Conservation (phyloP, 2,797 vertebrate species). For the Ibycter americanus region DNA sequence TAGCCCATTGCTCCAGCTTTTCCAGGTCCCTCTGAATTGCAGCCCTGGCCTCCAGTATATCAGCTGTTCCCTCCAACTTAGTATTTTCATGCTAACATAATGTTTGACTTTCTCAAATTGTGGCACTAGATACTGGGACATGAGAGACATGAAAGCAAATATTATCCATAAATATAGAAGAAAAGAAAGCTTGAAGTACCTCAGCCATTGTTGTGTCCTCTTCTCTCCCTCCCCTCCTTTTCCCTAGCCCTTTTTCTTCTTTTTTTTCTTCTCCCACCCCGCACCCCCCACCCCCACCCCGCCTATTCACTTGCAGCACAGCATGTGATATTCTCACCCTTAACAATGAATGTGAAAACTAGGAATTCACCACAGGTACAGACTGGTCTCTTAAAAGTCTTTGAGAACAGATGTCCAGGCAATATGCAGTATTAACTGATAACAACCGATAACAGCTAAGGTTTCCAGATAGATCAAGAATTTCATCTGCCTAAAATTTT, state of each 20-base stretch:
- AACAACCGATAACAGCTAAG: neutral
- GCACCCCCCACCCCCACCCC: too few species aligned
- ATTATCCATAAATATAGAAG: neutral
- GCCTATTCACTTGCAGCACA: neutral
- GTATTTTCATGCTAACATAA: neutral
- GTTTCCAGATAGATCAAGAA: neutral
- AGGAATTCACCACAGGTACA: neutral
- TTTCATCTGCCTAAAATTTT: neutral
- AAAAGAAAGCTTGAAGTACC: neutral
- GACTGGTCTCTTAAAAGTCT: neutral
- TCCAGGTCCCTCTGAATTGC: neutral
- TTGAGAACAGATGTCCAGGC: neutral
- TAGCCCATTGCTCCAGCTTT: neutral
- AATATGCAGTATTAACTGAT: neutral
- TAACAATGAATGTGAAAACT: neutral
- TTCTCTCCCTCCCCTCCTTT: neutral
- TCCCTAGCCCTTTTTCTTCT: accelerated
- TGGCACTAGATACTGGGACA: neutral
- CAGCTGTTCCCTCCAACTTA: neutral
- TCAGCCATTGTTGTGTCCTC: neutral
- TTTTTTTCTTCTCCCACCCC: too few species aligned
- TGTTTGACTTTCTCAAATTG: neutral
- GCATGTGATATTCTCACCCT: neutral
- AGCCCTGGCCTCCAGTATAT: neutral
- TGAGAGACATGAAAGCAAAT: neutral